phyloP scores from a whole-genome alignment of 2,113 vertebrate species.

The Prietella phreatophila region DNA sequence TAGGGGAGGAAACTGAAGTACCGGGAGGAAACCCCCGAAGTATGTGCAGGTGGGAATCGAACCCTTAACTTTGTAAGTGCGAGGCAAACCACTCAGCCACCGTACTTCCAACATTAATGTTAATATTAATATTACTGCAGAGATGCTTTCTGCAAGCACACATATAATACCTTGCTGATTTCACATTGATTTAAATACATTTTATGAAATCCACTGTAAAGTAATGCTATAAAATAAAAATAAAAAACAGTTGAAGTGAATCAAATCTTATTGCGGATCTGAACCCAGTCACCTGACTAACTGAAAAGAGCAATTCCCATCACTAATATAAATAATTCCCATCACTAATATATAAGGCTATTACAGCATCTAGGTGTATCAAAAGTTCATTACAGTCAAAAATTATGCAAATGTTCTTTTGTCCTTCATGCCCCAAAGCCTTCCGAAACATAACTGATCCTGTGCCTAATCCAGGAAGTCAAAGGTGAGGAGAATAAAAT shows the following conservation, averaged over 20 bases:
- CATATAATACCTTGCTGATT: background rate
- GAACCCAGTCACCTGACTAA: background rate
- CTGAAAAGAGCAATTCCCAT: background rate
- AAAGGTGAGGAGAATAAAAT: background rate
- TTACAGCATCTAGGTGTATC: background rate
- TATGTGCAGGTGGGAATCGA: too few species aligned
- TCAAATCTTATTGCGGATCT: background rate
- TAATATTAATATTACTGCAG: background rate
- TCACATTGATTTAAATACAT: background rate
- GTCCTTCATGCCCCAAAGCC: slow-evolving; percentile 14
- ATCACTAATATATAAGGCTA: background rate
- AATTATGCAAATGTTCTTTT: slow-evolving; percentile 4
- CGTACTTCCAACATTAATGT: background rate
- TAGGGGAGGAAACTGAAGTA: too few species aligned
- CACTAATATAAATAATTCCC: background rate
- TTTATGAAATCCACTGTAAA: background rate
- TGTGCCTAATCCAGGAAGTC: background rate
- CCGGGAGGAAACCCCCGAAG: too few species aligned
- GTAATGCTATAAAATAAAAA: too few species aligned
- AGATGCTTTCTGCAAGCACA: background rate
- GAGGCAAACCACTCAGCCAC: too few species aligned
- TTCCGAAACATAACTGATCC: background rate
- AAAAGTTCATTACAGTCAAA: slow-evolving; percentile 12
- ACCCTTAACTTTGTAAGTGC: too few species aligned
- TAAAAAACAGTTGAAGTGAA: background rate